Evolutionary conservation across 2,113 vertebrate species (phyloP).

Genomic region (Chloropsis hardwickii): DNA sequence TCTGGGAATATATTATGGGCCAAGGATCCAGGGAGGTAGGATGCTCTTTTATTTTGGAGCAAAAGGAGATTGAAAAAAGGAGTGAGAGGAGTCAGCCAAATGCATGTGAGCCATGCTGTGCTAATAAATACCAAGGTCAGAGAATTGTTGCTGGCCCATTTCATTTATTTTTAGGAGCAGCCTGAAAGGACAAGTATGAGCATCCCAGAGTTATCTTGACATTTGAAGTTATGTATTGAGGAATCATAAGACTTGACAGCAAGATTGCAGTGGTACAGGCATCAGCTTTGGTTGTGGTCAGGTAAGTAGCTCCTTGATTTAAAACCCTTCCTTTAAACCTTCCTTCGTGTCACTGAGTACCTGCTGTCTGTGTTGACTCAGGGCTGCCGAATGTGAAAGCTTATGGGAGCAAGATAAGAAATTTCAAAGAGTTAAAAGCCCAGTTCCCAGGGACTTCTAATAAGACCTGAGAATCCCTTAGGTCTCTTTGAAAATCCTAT

Average conservation of each 20-base stretch:
- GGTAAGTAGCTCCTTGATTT: background rate
- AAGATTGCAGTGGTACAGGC: background rate
- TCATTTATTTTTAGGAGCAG: background rate
- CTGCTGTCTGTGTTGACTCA: background rate
- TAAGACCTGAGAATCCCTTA: conserved; percentile 25
- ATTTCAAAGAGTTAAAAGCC: conserved; percentile 12
- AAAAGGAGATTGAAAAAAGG: background rate
- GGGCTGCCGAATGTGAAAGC: background rate
- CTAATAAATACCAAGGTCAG: background rate
- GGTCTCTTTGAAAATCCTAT: conserved; percentile 7
- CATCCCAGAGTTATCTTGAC: background rate
- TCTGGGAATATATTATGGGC: background rate
- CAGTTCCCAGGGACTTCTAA: background rate
- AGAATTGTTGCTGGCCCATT: background rate
- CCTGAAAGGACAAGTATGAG: background rate
- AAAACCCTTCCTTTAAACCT: background rate
- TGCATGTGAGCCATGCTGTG: background rate
- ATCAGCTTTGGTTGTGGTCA: background rate
- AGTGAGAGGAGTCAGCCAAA: background rate
- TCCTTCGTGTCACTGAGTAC: background rate
- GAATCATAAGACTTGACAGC: background rate
- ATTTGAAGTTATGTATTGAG: background rate
- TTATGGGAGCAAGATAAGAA: background rate
- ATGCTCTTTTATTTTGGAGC: background rate
- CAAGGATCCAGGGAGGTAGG: background rate